Percentiles rank a stretch among this genome's conserved stretches.
These are phyloP conservation scores for Syngnathoides biaculeatus DNA, from an alignment of 2,113 vertebrate genomes.

Conservation along the genomic window DNA sequence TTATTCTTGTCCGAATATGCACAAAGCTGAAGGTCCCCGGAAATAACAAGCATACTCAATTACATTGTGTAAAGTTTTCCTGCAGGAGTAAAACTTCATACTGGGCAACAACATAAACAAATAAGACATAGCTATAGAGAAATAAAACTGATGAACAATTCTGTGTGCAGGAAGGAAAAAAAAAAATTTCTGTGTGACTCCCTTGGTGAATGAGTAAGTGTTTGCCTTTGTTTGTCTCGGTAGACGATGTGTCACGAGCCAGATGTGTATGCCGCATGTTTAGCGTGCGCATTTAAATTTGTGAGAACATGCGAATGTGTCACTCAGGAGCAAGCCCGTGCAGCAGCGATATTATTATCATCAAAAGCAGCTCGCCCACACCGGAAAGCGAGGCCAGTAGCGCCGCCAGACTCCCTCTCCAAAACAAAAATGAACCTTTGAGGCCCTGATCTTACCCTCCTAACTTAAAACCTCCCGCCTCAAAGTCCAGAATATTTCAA, in stretches of 20 bases:
- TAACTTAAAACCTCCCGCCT: background rate
- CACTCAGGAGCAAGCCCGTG: conserved; percentile 1
- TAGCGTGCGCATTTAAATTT: background rate
- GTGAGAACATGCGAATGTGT: background rate
- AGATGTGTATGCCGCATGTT: background rate
- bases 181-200: conserved; percentile 24
- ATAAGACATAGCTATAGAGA: conserved; percentile 1
- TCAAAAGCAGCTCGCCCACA: conserved; percentile 17
- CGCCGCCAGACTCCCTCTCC: background rate
- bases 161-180: background rate
- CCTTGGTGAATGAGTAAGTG: conserved; percentile 7
- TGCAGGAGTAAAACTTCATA: background rate
- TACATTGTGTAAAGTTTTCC: background rate
- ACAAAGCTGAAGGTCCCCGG: background rate
- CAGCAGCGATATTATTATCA: background rate
- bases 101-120: background rate
- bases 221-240: conserved; percentile 11
- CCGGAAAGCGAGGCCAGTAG: background rate
- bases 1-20: background rate
- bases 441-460: background rate
- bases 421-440: background rate
- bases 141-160: conserved; percentile 5
- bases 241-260: background rate
- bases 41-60: background rate
- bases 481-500: conserved; percentile 7